Percentiles rank a stretch among this genome's conserved stretches.
phyloP scores from a whole-genome alignment of 2,113 vertebrate genomes.

The Ameiurus melas region DNA sequence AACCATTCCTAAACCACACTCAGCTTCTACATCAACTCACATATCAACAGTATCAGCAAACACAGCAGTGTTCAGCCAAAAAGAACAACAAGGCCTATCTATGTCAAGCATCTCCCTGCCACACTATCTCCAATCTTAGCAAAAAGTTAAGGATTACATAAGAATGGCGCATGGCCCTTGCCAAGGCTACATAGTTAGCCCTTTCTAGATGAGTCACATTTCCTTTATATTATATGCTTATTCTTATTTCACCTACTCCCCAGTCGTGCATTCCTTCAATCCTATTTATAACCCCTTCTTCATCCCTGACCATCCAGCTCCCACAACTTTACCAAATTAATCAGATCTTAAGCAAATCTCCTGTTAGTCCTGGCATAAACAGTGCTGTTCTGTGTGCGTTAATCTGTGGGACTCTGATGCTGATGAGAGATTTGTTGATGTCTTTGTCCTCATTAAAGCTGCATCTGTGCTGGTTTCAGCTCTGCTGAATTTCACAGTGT shows the following conservation, averaged over 20 bases:
- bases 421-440: constrained; percentile 41
- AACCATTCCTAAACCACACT: not conserved
- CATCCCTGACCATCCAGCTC: constrained; percentile 13
- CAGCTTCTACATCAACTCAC: not conserved
- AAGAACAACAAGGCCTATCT: constrained; percentile 23
- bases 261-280: not conserved
- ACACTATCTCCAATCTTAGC: constrained; percentile 20
- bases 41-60: not conserved
- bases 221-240: constrained; percentile 24
- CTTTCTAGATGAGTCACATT: constrained; percentile 36
- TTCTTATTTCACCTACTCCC: constrained; percentile 32
- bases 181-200: constrained; percentile 34
- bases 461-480: constrained; percentile 32
- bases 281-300: constrained; percentile 14
- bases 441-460: constrained; percentile 30
- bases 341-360: constrained; percentile 35
- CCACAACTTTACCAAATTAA: constrained; percentile 21
- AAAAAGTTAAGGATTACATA: constrained; percentile 43
- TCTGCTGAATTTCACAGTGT: constrained; percentile 27
- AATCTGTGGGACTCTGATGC: constrained; percentile 11
- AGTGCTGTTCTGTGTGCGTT: constrained; percentile 6
- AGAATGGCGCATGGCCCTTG: constrained; percentile 37
- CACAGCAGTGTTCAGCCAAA: constrained; percentile 5
- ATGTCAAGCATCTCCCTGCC: constrained; percentile 16
- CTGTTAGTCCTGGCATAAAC: constrained; percentile 24